phyloP scores from a whole-genome alignment of 2,888 invertebrate genomes.

The Drosophila siamana region DNA sequence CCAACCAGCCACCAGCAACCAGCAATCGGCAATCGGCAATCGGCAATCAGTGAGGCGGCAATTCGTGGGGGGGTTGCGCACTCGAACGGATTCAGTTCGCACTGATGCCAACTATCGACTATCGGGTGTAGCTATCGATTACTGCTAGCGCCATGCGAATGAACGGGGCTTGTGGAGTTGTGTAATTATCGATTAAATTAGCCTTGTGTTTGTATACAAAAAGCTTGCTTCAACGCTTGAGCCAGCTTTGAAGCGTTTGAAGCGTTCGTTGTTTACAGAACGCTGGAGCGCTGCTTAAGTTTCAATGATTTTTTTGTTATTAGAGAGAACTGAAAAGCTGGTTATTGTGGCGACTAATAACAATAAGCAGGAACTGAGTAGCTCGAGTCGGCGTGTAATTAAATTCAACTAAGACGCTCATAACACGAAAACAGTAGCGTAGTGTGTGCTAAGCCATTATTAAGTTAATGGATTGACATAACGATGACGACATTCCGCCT shows the following conservation, averaged over 20 bases:
- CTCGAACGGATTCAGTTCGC: neutral
- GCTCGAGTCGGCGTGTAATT: neutral
- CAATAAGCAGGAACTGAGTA: neutral
- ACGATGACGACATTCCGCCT: neutral
- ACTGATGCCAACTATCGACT: neutral
- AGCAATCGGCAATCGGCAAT: neutral
- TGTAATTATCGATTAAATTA: neutral
- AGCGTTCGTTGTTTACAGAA: too few species aligned
- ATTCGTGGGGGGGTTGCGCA: constrained; percentile 14
- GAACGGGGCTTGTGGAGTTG: neutral
- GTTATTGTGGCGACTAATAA: neutral
- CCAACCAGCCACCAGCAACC: too few species aligned
- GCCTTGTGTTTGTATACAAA: neutral
- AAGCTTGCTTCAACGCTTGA: too few species aligned
- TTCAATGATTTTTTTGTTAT: neutral
- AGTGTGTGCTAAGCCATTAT: neutral
- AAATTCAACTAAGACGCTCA: neutral
- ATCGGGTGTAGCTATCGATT: neutral
- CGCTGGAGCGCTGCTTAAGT: neutral
- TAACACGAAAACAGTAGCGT: neutral
- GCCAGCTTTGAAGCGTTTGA: too few species aligned
- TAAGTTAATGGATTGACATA: constrained; percentile 1
- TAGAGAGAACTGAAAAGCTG: neutral
- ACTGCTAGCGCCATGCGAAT: neutral
- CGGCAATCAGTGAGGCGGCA: neutral